A percentile compares a stretch with the other conserved stretches of the same genome.
These are phyloP conservation scores for Hystrix brachyura DNA, from an alignment of 2,113 vertebrate genomes.

Conservation along the genomic window DNA sequence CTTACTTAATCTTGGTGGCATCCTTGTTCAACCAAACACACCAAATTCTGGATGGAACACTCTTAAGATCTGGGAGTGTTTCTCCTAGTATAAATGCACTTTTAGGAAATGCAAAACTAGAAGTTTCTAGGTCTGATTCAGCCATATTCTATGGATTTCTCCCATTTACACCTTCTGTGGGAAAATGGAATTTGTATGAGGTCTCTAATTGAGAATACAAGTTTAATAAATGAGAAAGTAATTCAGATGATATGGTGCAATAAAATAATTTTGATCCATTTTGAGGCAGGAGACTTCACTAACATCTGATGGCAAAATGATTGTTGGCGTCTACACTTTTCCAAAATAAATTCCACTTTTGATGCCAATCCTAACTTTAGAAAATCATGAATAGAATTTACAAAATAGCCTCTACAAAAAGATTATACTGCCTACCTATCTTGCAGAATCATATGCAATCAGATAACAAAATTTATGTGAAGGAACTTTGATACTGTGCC, in stretches of 20 bases:
- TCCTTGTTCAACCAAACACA: not conserved
- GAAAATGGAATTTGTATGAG: not conserved
- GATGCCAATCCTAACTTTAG: not conserved
- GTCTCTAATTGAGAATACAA: not conserved
- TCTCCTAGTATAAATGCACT: not conserved
- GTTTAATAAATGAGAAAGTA: conserved; percentile 36
- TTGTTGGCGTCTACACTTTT: not conserved
- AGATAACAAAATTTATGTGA: conserved; percentile 25
- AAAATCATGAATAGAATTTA: not conserved
- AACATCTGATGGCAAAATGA: not conserved
- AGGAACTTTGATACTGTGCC: conserved; percentile 7
- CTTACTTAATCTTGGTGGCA: not conserved
- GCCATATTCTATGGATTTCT: not conserved
- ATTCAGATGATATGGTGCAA: not conserved
- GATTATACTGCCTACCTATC: not conserved
- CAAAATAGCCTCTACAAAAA: not conserved
- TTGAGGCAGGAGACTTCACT: not conserved
- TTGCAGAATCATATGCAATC: not conserved
- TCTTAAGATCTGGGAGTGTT: not conserved
- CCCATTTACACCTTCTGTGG: not conserved
- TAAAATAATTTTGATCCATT: conserved; percentile 53
- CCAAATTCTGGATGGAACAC: not conserved
- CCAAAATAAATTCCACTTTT: not conserved
- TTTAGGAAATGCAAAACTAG: not conserved
- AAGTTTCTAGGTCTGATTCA: not conserved